These are phyloP conservation scores for Rhamphomyia laevipes DNA, from an alignment of 2,888 invertebrate genomes.

Conservation along the genomic window DNA sequence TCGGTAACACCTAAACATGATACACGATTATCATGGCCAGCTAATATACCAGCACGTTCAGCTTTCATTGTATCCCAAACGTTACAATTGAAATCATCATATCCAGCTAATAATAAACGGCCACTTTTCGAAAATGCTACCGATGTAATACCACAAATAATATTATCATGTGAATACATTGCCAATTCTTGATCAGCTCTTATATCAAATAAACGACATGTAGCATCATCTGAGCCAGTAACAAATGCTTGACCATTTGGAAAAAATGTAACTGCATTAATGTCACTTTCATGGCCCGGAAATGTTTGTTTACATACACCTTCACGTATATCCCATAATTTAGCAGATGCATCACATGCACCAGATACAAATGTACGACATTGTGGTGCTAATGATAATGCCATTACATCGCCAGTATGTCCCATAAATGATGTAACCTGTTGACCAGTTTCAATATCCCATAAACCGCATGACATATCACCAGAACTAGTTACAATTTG, in stretches of 20 bases:
- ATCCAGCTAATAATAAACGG: slow-evolving; percentile 91
- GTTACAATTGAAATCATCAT: slow-evolving; percentile 99
- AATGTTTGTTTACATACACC: slow-evolving; percentile 99
- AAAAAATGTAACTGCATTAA: slow-evolving; percentile 99
- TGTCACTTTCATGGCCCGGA: too few relatives aligned
- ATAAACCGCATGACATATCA: slow-evolving; percentile 99
- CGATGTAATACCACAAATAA: too few relatives aligned
- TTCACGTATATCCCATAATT: slow-evolving; percentile 99
- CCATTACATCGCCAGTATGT: too few relatives aligned
- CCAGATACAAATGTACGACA: slow-evolving; percentile 99
- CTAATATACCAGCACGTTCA: slow-evolving; percentile 86
- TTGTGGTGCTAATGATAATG: slow-evolving; percentile 95
- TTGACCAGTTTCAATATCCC: too few relatives aligned
- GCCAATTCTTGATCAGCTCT: too few relatives aligned
- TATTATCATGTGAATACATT: too few relatives aligned
- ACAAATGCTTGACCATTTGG: slow-evolving; percentile 98
- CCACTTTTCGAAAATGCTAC: too few relatives aligned
- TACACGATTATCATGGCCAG: slow-evolving; percentile 99
- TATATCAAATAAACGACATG: slow-evolving; percentile 98
- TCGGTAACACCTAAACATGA: slow-evolving; percentile 99
- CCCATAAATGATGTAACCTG: slow-evolving; percentile 98
- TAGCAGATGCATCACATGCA: too few relatives aligned
- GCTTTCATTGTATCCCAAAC: slow-evolving; percentile 99
- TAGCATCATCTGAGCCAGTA: too few relatives aligned
- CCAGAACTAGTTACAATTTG: slow-evolving; percentile 98